phyloP scores from a whole-genome alignment of 1,140 invertebrate species.

The Megalonaias nervosa region DNA sequence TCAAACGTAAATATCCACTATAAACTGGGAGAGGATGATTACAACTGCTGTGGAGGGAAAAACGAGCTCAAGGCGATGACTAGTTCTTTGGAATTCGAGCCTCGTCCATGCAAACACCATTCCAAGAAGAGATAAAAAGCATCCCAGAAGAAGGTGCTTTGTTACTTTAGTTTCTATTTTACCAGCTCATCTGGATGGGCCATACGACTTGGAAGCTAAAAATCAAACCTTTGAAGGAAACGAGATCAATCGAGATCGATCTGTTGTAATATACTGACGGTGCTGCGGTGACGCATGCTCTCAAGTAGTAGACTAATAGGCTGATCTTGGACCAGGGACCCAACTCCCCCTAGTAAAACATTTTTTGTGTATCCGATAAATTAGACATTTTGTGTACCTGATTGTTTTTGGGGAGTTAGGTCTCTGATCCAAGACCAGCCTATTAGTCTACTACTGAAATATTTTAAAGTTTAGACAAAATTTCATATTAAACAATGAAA shows the following conservation, averaged over 20 bases:
- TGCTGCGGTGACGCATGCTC: too few relatives aligned
- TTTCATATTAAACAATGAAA: slow-evolving; percentile 22
- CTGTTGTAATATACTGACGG: too few relatives aligned
- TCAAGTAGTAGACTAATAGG: too few relatives aligned
- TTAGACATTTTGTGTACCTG: too few relatives aligned
- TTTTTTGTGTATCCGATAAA: too few relatives aligned
- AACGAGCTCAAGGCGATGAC: slow-evolving; percentile 56
- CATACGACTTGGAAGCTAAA: slow-evolving; percentile 41
- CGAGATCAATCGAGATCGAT: slow-evolving; percentile 54
- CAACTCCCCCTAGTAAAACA: too few relatives aligned
- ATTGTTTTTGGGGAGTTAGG: too few relatives aligned
- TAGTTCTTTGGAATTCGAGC: slow-evolving; percentile 63
- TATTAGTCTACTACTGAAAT: too few relatives aligned
- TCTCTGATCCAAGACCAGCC: too few relatives aligned
- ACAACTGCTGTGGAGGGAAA: slow-evolving; percentile 13
- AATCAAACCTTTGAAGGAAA: slow-evolving; percentile 44
- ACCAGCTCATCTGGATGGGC: slow-evolving; percentile 51
- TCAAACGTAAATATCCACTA: slow-evolving; percentile 45
- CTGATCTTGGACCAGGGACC: slow-evolving; percentile 21
- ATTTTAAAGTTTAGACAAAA: too few relatives aligned
- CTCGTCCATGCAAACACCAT: slow-evolving; percentile 50
- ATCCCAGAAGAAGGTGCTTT: slow-evolving; percentile 56
- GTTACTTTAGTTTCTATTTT: slow-evolving; percentile 61
- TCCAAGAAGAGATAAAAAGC: slow-evolving; percentile 36
- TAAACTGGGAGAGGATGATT: slow-evolving; percentile 17